These are phyloP conservation scores for Leguminivora glycinivorella DNA, from an alignment of 1,140 invertebrate species.

Conservation along the genomic window DNA sequence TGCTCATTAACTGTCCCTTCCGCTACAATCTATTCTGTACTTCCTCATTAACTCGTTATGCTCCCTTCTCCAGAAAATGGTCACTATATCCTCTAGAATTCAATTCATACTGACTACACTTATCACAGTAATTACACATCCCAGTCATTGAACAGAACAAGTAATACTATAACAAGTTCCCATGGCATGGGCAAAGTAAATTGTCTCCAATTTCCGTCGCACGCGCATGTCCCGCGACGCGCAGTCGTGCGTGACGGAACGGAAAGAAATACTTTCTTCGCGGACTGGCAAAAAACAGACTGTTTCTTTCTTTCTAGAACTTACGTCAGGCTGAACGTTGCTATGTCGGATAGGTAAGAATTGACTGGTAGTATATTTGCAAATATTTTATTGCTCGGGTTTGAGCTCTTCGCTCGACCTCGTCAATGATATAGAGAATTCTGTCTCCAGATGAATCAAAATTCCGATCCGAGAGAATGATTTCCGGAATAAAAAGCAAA, in stretches of 20 bases:
- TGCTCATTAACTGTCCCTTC: no score
- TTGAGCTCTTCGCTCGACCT: no score
- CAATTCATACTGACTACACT: background rate
- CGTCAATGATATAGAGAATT: no score
- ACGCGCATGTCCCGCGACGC: background rate
- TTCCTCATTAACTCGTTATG: no score
- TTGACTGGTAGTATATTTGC: background rate
- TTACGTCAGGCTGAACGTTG: background rate
- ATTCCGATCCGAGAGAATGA: no score
- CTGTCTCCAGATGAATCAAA: no score
- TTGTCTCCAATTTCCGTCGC: background rate
- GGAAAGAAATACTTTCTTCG: conserved; percentile 14
- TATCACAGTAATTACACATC: background rate
- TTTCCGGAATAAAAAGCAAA: no score
- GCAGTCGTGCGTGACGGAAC: conserved; percentile 1
- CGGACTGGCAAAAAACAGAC: background rate
- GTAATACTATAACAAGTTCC: background rate
- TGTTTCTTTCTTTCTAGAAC: background rate
- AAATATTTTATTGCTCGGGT: no score
- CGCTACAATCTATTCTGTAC: no score
- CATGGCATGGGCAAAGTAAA: background rate
- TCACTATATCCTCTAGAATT: background rate
- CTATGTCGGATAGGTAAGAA: background rate
- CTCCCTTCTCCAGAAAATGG: no score
- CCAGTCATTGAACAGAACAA: background rate